phyloP scores from a whole-genome alignment of 2,797 vertebrate species.

The Coccyzus lansbergi region DNA sequence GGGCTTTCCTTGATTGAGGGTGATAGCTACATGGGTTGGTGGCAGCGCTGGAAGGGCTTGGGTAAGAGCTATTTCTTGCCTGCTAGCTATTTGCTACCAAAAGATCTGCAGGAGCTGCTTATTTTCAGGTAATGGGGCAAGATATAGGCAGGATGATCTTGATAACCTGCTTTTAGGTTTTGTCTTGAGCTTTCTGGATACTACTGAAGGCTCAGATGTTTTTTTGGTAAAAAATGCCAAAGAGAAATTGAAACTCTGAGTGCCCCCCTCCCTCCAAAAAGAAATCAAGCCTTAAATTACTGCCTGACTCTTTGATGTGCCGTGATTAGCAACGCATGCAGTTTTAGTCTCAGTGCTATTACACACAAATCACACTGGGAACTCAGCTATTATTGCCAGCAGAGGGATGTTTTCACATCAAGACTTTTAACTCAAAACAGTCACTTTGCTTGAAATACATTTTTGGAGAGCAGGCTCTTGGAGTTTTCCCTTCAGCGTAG shows the following conservation, averaged over 20 bases:
- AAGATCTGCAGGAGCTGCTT: background rate
- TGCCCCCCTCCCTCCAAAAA: accelerated
- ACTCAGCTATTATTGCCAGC: background rate
- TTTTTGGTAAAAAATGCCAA: background rate
- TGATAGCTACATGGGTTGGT: accelerated
- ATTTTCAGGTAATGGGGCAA: background rate
- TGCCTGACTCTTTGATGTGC: background rate
- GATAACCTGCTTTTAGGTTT: background rate
- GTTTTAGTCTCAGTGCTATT: background rate
- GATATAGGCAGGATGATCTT: background rate
- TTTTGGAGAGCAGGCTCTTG: background rate
- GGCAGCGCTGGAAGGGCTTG: background rate
- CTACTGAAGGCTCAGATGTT: background rate
- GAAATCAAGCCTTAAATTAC: background rate
- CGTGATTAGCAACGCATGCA: background rate
- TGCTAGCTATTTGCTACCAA: background rate
- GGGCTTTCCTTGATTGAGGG: background rate
- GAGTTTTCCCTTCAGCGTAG: background rate
- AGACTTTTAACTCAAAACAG: background rate
- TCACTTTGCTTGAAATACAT: background rate
- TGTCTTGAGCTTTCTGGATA: background rate
- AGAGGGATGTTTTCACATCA: background rate
- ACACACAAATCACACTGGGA: background rate
- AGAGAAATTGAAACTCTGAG: background rate
- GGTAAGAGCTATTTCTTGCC: background rate